Evolutionary conservation across 2,113 vertebrate genomes (phyloP).

Genomic region (Petromus typicus): DNA sequence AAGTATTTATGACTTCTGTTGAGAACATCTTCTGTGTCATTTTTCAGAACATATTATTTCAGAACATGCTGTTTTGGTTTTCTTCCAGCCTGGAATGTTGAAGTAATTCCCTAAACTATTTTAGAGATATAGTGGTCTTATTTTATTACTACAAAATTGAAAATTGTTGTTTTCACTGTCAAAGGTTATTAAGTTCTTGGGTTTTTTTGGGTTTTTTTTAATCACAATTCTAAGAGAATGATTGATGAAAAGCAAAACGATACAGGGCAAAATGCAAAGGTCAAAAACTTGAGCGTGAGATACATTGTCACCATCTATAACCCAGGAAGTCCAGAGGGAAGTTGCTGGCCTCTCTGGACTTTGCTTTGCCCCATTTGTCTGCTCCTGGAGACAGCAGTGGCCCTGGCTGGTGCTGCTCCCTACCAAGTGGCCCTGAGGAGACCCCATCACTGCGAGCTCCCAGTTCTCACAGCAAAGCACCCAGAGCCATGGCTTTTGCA

Average conservation of each 20-base stretch:
- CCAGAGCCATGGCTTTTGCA: not conserved
- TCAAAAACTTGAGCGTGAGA: not conserved
- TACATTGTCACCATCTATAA: not conserved
- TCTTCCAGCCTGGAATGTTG: not conserved
- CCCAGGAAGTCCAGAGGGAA: not conserved
- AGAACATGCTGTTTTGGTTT: not conserved
- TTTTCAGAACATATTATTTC: not conserved
- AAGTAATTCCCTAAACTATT: conserved; percentile 26
- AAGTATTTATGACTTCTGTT: conserved; percentile 2
- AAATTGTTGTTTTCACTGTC: not conserved
- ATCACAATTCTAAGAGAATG: not conserved
- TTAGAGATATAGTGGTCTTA: not conserved
- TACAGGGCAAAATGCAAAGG: conserved; percentile 29
- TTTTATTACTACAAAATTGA: conserved; percentile 13
- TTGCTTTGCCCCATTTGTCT: not conserved
- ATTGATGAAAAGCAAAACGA: conserved; percentile 9
- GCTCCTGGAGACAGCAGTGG: not conserved
- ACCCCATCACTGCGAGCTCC: not conserved
- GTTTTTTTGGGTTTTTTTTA: not conserved
- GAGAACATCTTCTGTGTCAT: not conserved
- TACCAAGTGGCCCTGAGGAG: not conserved
- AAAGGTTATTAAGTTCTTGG: not conserved
- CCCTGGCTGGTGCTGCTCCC: not conserved
- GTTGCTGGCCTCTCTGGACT: not conserved
- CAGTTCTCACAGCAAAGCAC: not conserved